phyloP scores from a whole-genome alignment of 2,888 invertebrate species.

The Meta bourneti region DNA sequence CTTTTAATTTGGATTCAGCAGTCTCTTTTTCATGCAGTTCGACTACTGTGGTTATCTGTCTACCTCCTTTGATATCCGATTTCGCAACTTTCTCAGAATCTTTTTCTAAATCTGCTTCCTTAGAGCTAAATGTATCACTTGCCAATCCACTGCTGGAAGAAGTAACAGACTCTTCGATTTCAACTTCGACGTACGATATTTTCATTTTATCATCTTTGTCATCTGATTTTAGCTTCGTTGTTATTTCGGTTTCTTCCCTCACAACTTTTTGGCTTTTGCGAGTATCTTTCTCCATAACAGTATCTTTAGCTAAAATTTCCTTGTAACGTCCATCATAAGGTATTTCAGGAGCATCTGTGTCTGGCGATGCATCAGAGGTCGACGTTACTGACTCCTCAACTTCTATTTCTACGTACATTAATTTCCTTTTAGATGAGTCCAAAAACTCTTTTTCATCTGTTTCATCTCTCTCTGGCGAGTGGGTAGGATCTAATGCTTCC shows the following conservation, averaged over 20 bases:
- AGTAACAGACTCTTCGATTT: background rate
- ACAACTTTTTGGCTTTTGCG: background rate
- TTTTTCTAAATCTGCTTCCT: slow-evolving; percentile 8
- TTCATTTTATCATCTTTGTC: slow-evolving; percentile 19
- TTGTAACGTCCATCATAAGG: slow-evolving; percentile 61
- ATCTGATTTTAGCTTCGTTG: background rate
- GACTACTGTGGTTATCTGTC: background rate
- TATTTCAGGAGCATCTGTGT: slow-evolving; percentile 70
- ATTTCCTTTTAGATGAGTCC: slow-evolving; percentile 38
- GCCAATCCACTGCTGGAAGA: background rate
- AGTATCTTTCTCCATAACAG: background rate
- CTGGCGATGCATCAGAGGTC: slow-evolving; percentile 64
- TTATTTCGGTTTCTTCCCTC: background rate
- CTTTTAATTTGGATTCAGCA: background rate
- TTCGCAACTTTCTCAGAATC: background rate
- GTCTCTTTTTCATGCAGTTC: background rate
- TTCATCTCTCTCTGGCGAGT: background rate
- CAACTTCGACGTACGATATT: slow-evolving; percentile 16
- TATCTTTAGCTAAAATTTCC: slow-evolving; percentile 26
- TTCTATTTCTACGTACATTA: slow-evolving; percentile 70
- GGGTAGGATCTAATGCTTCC: background rate
- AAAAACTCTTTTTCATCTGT: slow-evolving; percentile 10
- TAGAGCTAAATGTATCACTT: background rate
- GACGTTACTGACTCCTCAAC: slow-evolving; percentile 68
- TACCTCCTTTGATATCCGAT: background rate